Percentiles rank a stretch among this genome's conserved stretches.
Evolutionary conservation across 2,888 invertebrate species (phyloP).

Genomic region (Zhengitettix transpicula): DNA sequence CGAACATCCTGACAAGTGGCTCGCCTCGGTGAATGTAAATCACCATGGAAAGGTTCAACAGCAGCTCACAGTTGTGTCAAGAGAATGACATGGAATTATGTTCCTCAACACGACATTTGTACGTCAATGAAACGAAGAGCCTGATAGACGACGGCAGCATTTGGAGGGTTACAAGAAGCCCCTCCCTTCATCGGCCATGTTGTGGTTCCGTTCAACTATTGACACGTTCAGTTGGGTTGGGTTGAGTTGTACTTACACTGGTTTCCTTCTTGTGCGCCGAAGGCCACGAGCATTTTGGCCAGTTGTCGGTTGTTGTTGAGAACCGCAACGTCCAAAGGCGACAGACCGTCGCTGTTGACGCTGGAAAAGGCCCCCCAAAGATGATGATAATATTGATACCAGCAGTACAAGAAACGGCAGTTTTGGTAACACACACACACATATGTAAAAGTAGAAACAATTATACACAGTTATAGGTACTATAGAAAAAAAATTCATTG

Average conservation of each 20-base stretch:
- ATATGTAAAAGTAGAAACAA: neutral
- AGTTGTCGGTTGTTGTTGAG: constrained; percentile 76
- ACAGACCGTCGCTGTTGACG: constrained; percentile 74
- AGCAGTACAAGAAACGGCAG: neutral
- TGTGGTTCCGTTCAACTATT: too few relatives aligned
- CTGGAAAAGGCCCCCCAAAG: constrained; percentile 37
- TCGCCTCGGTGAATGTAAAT: too few relatives aligned
- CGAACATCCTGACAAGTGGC: too few relatives aligned
- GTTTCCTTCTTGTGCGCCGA: constrained; percentile 69
- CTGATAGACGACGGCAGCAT: too few relatives aligned
- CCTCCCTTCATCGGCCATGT: too few relatives aligned
- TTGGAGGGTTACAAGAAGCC: too few relatives aligned
- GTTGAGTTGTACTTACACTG: constrained; percentile 67
- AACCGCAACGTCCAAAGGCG: constrained; percentile 84
- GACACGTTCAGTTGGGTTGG: too few relatives aligned
- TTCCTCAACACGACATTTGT: too few relatives aligned
- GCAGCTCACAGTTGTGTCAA: too few relatives aligned
- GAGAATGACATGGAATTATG: too few relatives aligned
- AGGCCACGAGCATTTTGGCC: constrained; percentile 76
- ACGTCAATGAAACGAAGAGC: too few relatives aligned
- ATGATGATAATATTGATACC: neutral
- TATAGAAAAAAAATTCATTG: neutral
- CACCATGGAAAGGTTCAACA: too few relatives aligned
- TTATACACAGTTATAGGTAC: neutral
- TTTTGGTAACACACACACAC: neutral